phyloP scores from a whole-genome alignment of 2,888 invertebrate genomes.

The Brachypalpus laphriformis region DNA sequence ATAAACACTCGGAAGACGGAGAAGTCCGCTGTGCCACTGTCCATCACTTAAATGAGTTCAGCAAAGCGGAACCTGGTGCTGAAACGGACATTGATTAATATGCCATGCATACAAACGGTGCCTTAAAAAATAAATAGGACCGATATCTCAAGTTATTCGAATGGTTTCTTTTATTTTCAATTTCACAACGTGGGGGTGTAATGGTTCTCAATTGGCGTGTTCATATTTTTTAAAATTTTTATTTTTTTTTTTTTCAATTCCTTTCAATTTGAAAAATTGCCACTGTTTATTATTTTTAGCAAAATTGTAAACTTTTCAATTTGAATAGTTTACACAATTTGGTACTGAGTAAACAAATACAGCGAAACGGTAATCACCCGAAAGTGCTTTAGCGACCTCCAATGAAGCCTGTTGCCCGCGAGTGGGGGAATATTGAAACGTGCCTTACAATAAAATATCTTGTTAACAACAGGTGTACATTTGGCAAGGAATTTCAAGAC shows the following conservation, averaged over 20 bases:
- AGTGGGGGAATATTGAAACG: background rate
- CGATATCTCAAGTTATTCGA: background rate
- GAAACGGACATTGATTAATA: constrained; percentile 24
- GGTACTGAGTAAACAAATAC: constrained; percentile 43
- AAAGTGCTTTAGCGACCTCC: constrained; percentile 34
- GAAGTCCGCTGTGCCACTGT: constrained; percentile 17
- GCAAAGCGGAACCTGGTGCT: background rate
- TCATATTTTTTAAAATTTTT: constrained; percentile 13
- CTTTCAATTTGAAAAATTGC: constrained; percentile 19
- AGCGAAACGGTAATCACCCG: constrained; percentile 1
- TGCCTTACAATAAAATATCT: background rate
- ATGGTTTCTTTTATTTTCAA: background rate
- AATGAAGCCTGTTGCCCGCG: background rate
- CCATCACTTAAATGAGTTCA: constrained; percentile 34
- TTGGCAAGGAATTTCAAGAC: background rate
- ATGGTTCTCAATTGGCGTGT: constrained; percentile 39
- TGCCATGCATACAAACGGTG: background rate
- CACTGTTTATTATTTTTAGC: constrained; percentile 47
- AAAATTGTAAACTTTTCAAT: constrained; percentile 55
- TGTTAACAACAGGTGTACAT: constrained; percentile 19
- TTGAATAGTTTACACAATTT: constrained; percentile 48
- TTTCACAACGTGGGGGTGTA: constrained; percentile 3
- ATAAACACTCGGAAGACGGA: constrained; percentile 29
- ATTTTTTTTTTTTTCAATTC: background rate
- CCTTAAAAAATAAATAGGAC: background rate